These are phyloP conservation scores for Epinephelus awoara DNA, from an alignment of 2,797 vertebrate species.

Conservation along the genomic window DNA sequence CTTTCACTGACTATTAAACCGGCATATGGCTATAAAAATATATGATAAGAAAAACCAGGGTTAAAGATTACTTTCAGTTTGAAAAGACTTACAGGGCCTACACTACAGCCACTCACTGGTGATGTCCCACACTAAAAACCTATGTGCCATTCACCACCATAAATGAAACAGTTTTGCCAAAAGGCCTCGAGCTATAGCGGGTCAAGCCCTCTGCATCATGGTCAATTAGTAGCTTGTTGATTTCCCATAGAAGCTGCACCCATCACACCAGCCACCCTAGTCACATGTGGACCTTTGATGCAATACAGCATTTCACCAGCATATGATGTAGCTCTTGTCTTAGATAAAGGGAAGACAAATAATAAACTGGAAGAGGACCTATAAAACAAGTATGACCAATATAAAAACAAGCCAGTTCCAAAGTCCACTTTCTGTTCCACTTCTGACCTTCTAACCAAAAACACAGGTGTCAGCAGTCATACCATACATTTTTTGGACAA, in stretches of 20 bases:
- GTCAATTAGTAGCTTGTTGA: conserved; percentile 29
- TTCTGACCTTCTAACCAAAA: neutral
- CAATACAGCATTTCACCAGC: neutral
- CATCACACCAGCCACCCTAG: neutral
- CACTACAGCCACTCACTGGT: neutral
- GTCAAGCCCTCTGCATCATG: conserved; percentile 22
- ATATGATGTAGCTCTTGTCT: neutral
- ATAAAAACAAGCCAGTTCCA: conserved; percentile 15
- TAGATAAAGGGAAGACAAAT: neutral
- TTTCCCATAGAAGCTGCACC: conserved; percentile 14
- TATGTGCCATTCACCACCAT: neutral
- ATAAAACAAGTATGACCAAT: conserved; percentile 19
- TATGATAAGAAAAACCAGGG: neutral
- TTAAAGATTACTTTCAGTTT: neutral
- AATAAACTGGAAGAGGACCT: neutral
- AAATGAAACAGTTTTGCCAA: neutral
- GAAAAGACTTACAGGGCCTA: neutral
- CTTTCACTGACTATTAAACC: neutral
- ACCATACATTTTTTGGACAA: neutral
- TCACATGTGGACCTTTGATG: conserved; percentile 18
- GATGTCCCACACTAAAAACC: neutral
- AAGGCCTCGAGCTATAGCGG: neutral
- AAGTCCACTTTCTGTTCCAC: conserved; percentile 32
- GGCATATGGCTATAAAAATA: neutral
- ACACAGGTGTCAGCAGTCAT: neutral